Conservation (phyloP, 2,797 vertebrate genomes). For the Sebastes hopkinsi region DNA sequence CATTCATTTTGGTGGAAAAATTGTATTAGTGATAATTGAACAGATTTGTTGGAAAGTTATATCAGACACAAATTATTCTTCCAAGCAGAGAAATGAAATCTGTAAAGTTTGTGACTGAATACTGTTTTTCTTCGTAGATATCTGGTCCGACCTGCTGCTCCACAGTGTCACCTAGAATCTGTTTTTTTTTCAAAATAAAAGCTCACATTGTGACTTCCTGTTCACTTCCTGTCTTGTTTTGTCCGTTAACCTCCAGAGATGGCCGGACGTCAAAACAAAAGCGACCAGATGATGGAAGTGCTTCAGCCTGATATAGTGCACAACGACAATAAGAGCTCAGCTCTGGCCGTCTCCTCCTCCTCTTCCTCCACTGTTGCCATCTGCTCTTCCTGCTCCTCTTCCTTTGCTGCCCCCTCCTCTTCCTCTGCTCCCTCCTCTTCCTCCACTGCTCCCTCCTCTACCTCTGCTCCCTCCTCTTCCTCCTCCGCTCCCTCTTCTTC, state of each 20-base stretch:
- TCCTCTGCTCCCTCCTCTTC: not conserved
- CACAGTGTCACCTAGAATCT: not conserved
- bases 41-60: no score
- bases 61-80: not conserved
- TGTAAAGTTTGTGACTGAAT: not conserved
- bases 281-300: not conserved
- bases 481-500: no score
- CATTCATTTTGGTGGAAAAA: no score
- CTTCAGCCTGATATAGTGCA: not conserved
- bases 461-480: no score
- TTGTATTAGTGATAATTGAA: no score
- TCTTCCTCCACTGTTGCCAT: no score
- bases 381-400: not conserved
- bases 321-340: accelerated
- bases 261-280: not conserved
- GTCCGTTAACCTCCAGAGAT: slow-evolving; percentile 7
- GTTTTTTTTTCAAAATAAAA: not conserved
- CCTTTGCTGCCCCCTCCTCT: accelerated
- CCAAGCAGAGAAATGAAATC: not conserved
- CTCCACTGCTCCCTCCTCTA: accelerated
- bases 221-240: not conserved
- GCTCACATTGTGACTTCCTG: not conserved
- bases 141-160: not conserved
- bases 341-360: no score
- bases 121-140: not conserved